Percentiles rank a stretch among this genome's conserved stretches.
These are phyloP conservation scores for Tinamus guttatus DNA, from an alignment of 2,113 vertebrate species.

Conservation along the genomic window DNA sequence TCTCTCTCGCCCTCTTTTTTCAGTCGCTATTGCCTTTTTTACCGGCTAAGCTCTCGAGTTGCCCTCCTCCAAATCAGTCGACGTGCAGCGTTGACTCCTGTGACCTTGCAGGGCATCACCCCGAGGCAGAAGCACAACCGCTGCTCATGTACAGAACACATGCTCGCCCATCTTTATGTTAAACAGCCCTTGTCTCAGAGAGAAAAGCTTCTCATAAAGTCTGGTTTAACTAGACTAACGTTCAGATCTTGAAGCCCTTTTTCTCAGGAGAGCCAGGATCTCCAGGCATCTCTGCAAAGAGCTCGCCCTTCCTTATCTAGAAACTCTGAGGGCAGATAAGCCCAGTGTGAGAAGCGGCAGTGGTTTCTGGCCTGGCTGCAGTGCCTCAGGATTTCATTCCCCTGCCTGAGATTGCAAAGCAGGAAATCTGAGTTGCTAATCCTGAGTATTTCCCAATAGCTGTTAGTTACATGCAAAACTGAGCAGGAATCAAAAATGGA, in stretches of 20 bases:
- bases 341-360: neutral
- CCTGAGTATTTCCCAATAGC: neutral
- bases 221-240: fast-evolving
- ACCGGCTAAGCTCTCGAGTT: no score
- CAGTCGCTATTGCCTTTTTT: no score
- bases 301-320: neutral
- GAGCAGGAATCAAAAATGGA: neutral
- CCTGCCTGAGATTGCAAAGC: neutral
- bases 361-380: neutral
- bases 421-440: neutral
- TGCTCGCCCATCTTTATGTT: no score
- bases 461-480: neutral
- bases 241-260: neutral
- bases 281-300: neutral
- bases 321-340: neutral
- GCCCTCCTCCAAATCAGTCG: neutral
- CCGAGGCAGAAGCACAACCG: fast-evolving
- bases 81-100: fast-evolving
- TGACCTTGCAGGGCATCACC: neutral
- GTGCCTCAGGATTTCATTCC: neutral
- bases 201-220: neutral
- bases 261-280: neutral
- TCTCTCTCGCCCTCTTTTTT: no score
- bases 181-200: fast-evolving
- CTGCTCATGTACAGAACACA: neutral